These are phyloP conservation scores for Microtus pennsylvanicus DNA, from an alignment of 2,113 vertebrate species.

Conservation along the genomic window DNA sequence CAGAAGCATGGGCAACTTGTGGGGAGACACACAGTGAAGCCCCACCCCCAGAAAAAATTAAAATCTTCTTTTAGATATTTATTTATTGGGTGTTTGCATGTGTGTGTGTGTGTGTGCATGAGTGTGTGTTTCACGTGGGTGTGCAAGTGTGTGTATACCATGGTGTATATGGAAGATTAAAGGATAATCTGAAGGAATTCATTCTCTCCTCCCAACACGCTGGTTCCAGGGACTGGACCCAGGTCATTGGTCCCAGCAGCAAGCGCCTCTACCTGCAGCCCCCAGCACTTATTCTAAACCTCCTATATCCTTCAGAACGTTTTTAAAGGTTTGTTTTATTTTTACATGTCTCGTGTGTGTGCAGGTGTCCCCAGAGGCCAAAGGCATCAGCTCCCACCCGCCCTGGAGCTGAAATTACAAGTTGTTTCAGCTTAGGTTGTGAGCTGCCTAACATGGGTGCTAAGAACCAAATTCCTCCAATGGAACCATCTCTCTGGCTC, in stretches of 20 bases:
- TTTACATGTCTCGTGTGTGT: neutral
- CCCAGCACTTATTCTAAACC: no score
- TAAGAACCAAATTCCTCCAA: neutral
- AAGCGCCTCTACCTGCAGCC: neutral
- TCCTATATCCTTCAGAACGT: neutral
- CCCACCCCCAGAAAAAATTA: no score
- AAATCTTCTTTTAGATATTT: neutral
- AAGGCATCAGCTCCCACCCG: neutral
- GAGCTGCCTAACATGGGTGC: no score
- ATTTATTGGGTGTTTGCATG: no score
- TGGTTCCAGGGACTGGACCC: neutral
- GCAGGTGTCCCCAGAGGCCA: neutral
- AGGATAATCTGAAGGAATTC: neutral
- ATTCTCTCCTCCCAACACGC: no score
- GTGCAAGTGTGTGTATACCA: accelerated
- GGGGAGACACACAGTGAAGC: neutral
- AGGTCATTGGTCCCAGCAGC: neutral
- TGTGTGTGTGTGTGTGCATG: neutral
- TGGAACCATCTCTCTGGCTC: no score
- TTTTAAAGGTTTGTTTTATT: neutral
- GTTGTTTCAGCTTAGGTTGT: no score
- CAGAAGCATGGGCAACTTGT: neutral
- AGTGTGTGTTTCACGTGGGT: no score
- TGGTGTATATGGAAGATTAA: no score
- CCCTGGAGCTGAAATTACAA: neutral